Evolutionary conservation across 2,888 invertebrate species (phyloP).

Genomic region (Zaprionus obscuricornis): DNA sequence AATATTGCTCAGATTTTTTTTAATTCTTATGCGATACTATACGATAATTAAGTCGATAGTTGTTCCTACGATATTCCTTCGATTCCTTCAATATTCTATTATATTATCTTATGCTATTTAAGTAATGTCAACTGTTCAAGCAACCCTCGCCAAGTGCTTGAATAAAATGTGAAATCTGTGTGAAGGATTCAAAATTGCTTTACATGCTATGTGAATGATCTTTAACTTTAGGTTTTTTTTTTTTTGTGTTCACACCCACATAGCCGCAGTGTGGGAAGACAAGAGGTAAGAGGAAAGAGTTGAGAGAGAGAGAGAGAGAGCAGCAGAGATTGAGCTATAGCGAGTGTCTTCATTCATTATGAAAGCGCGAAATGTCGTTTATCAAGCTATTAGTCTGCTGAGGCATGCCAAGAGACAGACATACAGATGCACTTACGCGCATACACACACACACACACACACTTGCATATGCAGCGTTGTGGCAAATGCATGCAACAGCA

Average conservation of each 20-base stretch:
- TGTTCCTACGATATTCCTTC: no score
- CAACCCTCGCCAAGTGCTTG: constrained; percentile 6
- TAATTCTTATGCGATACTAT: no score
- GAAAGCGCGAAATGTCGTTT: constrained; percentile 60
- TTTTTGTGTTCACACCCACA: no score
- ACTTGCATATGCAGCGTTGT: constrained; percentile 13
- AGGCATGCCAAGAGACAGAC: constrained; percentile 24
- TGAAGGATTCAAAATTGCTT: constrained; percentile 16
- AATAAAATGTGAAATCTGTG: no score
- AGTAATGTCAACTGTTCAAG: background rate
- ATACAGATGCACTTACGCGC: constrained; percentile 56
- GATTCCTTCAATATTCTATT: no score
- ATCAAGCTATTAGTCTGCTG: constrained; percentile 68
- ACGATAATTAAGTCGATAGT: no score
- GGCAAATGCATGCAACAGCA: constrained; percentile 38
- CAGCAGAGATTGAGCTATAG: background rate
- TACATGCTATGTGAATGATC: background rate
- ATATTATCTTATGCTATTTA: no score
- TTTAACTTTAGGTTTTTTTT: no score
- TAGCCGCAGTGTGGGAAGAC: no score
- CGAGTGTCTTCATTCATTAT: constrained; percentile 43
- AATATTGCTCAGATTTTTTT: no score
- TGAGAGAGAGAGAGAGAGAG: no score
- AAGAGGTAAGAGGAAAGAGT: no score
- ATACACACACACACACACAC: constrained; percentile 13